Conservation (phyloP, 1,140 invertebrate species). For the Archivesica marissinica region DNA sequence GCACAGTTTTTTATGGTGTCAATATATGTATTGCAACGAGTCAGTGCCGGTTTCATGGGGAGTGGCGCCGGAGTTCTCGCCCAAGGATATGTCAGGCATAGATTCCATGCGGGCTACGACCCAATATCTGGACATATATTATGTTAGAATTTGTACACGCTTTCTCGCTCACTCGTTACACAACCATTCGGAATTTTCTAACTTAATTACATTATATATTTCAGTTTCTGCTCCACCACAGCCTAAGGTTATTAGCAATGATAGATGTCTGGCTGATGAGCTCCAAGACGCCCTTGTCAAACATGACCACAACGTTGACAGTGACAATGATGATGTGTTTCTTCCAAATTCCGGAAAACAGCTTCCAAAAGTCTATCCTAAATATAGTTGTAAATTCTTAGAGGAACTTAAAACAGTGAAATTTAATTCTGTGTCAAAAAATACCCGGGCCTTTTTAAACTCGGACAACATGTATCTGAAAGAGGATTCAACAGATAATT, state of each 20-base stretch:
- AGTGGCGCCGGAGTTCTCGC: too few relatives aligned
- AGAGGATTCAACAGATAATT: conserved; percentile 60
- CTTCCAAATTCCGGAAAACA: conserved; percentile 39
- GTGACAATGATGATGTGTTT: conserved; percentile 66
- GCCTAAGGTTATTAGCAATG: conserved; percentile 59
- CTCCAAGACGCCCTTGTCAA: conserved; percentile 74
- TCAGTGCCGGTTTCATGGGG: too few relatives aligned
- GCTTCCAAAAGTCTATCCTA: conserved; percentile 66
- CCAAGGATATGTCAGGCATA: too few relatives aligned
- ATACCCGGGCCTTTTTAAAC: conserved; percentile 64
- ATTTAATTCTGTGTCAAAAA: conserved; percentile 74
- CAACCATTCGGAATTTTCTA: too few relatives aligned
- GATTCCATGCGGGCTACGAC: too few relatives aligned
- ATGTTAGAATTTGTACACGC: too few relatives aligned
- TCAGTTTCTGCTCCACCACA: conserved; percentile 30
- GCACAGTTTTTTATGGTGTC: too few relatives aligned
- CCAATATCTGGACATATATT: too few relatives aligned
- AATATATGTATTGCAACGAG: too few relatives aligned
- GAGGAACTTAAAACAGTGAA: conserved; percentile 64
- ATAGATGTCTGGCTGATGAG: conserved; percentile 77
- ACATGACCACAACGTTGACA: conserved; percentile 23
- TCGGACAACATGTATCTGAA: conserved; percentile 70
- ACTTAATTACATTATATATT: background rate
- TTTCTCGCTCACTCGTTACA: too few relatives aligned
- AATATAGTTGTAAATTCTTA: conserved; percentile 67